These are phyloP conservation scores for Oceanodroma tethys DNA, from an alignment of 2,113 vertebrate genomes.

Conservation along the genomic window DNA sequence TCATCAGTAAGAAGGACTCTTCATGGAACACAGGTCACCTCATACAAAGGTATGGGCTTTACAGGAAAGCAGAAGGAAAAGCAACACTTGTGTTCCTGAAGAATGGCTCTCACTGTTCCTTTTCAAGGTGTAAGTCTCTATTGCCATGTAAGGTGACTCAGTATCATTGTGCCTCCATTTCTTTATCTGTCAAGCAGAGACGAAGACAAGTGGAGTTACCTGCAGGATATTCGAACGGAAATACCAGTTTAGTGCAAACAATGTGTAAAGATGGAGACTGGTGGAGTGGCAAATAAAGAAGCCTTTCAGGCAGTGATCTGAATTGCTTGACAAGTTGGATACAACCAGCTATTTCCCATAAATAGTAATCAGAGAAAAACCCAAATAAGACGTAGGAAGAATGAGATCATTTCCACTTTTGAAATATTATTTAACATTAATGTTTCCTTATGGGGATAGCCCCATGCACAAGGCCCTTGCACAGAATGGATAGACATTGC, in stretches of 20 bases:
- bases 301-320: neutral
- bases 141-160: neutral
- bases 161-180: neutral
- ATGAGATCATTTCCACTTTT: slow-evolving; percentile 34
- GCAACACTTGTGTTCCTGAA: neutral
- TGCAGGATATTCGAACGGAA: neutral
- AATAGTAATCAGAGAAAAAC: slow-evolving; percentile 22
- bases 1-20: neutral
- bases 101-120: neutral
- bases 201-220: neutral
- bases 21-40: neutral
- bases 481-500: neutral
- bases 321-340: neutral
- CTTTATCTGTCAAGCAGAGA: neutral
- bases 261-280: neutral
- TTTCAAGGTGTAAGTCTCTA: neutral
- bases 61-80: neutral
- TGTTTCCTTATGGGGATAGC: neutral
- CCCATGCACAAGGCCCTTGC: neutral
- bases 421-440: neutral
- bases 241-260: neutral
- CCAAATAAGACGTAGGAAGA: slow-evolving; percentile 26
- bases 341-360: neutral
- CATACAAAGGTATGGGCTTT: neutral
- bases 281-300: neutral